Percentiles rank a stretch among this genome's conserved stretches.
Evolutionary conservation across 2,888 invertebrate genomes (phyloP).

Genomic region (Amphipoea lucens): DNA sequence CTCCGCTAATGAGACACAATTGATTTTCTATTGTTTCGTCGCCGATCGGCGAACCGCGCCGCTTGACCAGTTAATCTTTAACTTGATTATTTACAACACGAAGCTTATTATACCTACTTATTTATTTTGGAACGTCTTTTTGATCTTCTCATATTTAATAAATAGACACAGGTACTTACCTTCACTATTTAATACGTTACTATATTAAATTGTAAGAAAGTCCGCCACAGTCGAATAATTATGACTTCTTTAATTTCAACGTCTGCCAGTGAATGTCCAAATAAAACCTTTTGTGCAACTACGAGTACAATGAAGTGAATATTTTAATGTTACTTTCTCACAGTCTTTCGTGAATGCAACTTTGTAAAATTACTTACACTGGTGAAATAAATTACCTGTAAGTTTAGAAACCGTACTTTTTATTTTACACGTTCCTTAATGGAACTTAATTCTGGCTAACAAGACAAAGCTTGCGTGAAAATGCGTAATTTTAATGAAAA

Average conservation of each 20-base stretch:
- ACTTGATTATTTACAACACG: background rate
- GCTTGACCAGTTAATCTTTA: too few species aligned
- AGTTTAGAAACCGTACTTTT: constrained; percentile 21
- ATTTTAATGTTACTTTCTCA: constrained; percentile 66
- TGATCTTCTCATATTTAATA: background rate
- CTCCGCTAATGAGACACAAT: too few species aligned
- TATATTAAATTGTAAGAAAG: constrained; percentile 4
- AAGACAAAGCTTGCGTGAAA: background rate
- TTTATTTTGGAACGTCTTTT: background rate
- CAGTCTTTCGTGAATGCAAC: constrained; percentile 61
- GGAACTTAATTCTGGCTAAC: background rate
- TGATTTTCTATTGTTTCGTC: too few species aligned
- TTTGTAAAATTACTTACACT: constrained; percentile 64
- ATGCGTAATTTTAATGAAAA: background rate
- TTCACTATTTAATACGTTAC: constrained; percentile 9
- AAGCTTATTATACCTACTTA: background rate
- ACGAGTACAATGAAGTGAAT: constrained; percentile 64
- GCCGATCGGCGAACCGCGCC: too few species aligned
- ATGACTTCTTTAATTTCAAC: constrained; percentile 35
- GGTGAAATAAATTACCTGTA: constrained; percentile 48
- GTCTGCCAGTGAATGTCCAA: constrained; percentile 53
- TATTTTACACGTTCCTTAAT: constrained; percentile 4
- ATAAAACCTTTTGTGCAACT: constrained; percentile 52
- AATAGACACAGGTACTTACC: background rate
- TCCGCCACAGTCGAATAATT: constrained; percentile 22